phyloP scores from a whole-genome alignment of 2,797 vertebrate genomes.

The Pteropus rufus region DNA sequence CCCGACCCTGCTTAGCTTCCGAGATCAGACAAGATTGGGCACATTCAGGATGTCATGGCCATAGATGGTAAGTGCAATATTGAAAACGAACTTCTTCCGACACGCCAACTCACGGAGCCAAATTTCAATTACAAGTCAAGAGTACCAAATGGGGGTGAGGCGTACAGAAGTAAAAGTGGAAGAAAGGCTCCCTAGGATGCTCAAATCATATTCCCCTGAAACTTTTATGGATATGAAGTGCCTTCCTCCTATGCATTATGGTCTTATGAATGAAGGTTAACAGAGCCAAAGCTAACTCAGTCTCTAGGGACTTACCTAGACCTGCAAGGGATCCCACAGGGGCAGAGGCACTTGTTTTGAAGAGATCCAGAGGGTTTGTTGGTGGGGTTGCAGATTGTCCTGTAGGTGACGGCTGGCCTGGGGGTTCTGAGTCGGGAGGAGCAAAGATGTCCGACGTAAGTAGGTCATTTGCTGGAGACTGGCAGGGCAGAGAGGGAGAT shows the following conservation, averaged over 20 bases:
- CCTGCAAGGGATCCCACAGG: constrained; percentile 75
- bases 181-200: background rate
- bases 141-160: background rate
- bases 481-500: constrained; percentile 35
- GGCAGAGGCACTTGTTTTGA: constrained; percentile 80
- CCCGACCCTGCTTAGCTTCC: no score
- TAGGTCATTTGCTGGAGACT: constrained; percentile 86
- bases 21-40: no score
- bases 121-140: background rate
- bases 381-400: constrained; percentile 66
- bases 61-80: background rate
- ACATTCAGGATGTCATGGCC: no score
- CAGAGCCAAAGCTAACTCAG: background rate
- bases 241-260: background rate
- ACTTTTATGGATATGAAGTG: background rate
- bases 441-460: constrained; percentile 89
- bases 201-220: background rate
- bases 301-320: constrained; percentile 85
- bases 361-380: constrained; percentile 83
- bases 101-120: background rate
- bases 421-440: constrained; percentile 71
- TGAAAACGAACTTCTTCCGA: background rate
- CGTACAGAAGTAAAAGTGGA: background rate
- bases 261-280: no score
- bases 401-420: constrained; percentile 63